phyloP scores from a whole-genome alignment of 2,888 invertebrate species.

The Chromoteleia sp. region DNA sequence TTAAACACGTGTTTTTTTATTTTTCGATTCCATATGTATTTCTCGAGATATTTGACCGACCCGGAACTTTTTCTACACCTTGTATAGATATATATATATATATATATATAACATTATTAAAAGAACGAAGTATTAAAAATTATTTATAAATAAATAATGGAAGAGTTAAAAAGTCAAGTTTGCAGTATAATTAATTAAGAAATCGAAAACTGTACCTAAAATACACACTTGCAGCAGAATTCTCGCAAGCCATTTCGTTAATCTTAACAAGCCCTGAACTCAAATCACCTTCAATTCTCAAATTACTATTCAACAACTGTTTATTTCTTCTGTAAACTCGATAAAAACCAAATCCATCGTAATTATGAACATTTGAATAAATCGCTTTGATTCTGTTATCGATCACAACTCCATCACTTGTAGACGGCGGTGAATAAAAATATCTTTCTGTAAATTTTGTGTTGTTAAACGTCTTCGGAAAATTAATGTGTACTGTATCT shows the following conservation, averaged over 20 bases:
- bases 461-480: constrained; percentile 68
- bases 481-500: constrained; percentile 74
- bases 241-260: constrained; percentile 78
- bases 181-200: too few species aligned
- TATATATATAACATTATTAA: too few species aligned
- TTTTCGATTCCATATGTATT: too few species aligned
- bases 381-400: constrained; percentile 75
- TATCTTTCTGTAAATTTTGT: constrained; percentile 67
- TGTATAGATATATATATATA: too few species aligned
- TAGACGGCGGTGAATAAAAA: constrained; percentile 73
- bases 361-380: constrained; percentile 27
- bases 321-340: constrained; percentile 17
- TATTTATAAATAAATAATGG: too few species aligned
- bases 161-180: too few species aligned
- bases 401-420: constrained; percentile 73
- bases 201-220: constrained; percentile 71
- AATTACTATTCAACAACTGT: constrained; percentile 4
- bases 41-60: too few species aligned
- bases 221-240: constrained; percentile 74
- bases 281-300: constrained; percentile 23
- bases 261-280: constrained; percentile 66
- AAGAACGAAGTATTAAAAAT: too few species aligned
- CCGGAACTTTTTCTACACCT: too few species aligned
- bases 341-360: constrained; percentile 17
- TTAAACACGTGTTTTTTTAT: too few species aligned